Conservation (phyloP, 2,113 vertebrate species). For the Hyaena hyaena region DNA sequence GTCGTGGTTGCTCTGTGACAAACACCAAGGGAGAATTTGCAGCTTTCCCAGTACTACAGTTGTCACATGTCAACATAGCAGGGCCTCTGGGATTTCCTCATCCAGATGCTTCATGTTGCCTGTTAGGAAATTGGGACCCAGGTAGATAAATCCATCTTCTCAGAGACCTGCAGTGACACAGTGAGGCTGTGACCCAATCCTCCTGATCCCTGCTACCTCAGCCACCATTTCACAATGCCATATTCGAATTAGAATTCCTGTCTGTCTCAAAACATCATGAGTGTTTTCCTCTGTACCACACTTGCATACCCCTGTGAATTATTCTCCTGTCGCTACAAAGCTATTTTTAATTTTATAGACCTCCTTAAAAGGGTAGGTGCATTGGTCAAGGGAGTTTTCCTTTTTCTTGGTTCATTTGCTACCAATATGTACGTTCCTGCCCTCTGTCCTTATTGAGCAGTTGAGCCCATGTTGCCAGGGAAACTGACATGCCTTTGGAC, state of each 20-base stretch:
- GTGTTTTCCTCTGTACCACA: background rate
- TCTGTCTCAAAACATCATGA: background rate
- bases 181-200: background rate
- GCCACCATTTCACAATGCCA: background rate
- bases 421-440: background rate
- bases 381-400: background rate
- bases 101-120: background rate
- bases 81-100: background rate
- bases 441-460: background rate
- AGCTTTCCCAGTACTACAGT: background rate
- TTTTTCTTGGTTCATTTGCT: constrained; percentile 37
- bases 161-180: background rate
- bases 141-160: constrained; percentile 8
- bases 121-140: background rate
- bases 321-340: background rate
- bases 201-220: background rate
- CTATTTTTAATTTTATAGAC: background rate
- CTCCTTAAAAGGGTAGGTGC: background rate
- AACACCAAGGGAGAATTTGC: background rate
- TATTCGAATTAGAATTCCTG: constrained; percentile 3
- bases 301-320: background rate
- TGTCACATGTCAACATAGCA: background rate
- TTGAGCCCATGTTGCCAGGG: background rate
- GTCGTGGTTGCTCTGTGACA: background rate
- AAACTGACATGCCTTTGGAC: background rate